Evolutionary conservation across 2,113 vertebrate genomes (phyloP), one percentile per base, ranked within the genome.

Genomic region (Plecturocebus donacophilus): DNA sequence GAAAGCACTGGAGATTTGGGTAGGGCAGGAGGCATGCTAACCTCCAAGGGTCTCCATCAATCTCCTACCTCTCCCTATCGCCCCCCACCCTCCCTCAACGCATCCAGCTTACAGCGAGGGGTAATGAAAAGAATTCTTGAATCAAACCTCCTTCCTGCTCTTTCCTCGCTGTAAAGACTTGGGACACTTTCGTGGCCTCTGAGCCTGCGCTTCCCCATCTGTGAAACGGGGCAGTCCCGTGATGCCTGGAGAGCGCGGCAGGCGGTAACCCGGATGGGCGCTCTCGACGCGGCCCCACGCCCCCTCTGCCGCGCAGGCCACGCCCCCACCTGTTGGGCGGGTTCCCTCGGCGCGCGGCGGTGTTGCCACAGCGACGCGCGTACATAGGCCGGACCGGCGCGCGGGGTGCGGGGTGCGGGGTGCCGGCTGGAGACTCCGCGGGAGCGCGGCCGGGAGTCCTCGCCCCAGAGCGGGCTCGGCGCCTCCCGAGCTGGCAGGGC

Each of bases 361-460:
- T 64, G 97, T 98, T 96, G 94, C 95, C 93, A 58, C 58, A 96
- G 93, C 49, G 90, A 97, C 97, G 49, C 23, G 35, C 66, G 90
- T 98, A 98, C 95, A 98, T 96, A 97, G 81, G 90, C 87, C 71
- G 0, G 87, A 84, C 19, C 14, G 85, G 76, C 27, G 54, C 81
- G 91, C 85, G 52, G 64, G 66, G 52, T 21, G 81, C 64, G 0
- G 84, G 94, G 52, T 21, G 81, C 64, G 0, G 84, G 94, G 76
- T 1, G 20, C 49, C 0, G 25, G 73, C 94, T 77, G 94, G 64
- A 95, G 87, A 96, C 90, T 94, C 80, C 35, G 79, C 82, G 47
- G 42, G 82, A 90, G 95, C 40, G 95, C 84, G 52, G 97, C 96
- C 73, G 1, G n/a, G 90, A n/a, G 93, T 89, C 96, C 92, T 96